Base-by-base conservation (phyloP, 2,888 invertebrate genomes). In the Tribolium freemani region DNA sequence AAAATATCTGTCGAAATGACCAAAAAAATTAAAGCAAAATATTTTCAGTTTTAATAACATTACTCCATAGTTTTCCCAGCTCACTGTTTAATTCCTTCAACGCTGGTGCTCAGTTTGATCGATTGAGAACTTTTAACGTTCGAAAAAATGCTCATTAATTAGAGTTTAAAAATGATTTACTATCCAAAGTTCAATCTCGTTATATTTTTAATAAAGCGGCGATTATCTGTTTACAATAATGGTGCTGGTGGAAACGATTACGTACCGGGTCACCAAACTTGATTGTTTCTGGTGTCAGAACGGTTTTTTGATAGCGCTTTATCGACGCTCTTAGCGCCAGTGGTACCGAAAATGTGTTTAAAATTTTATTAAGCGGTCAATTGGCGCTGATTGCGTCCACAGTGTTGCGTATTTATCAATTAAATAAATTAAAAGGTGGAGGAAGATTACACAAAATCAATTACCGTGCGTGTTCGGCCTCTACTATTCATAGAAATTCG, bases 381-480 rank as follows among this genome's bases (percentile, higher is more conserved):
- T 50, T 13, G 50, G 20, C 20, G 20, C 8, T 50, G 20, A 50
- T 50, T 50, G 20, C 4, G 10, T 10, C 50, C 50, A 20, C 10
- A 10, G 38, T 9, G 38, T 38, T 38, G n/a, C 38, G 38, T 38
- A 38, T 38, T 38, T n/a, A 38, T 38, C 16, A 63, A 63, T 46
- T 48, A 58, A 20, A 20, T 56, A 21, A 56, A 56, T 56, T 10
- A 56, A 21, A 10, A 56, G n/a, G 26, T 9, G 26, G 54, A 8
- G 58, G 9, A 11, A 31, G 16, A 31, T 48, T 16, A 9, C 31
- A 20, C 63, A 30, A 67, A 68, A 57, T 57, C 68, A 50, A 58
- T 68, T 58, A 68, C n/a, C 10, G 53, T 64, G 67, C 71, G 71
- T 71, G 71, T 60, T 53, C 30, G 10, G 46, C 8, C 54, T 6